A percentile compares a stretch with the other conserved stretches of the same genome.
phyloP scores from a whole-genome alignment of 2,113 vertebrate species.

The Psittacara wagleri region DNA sequence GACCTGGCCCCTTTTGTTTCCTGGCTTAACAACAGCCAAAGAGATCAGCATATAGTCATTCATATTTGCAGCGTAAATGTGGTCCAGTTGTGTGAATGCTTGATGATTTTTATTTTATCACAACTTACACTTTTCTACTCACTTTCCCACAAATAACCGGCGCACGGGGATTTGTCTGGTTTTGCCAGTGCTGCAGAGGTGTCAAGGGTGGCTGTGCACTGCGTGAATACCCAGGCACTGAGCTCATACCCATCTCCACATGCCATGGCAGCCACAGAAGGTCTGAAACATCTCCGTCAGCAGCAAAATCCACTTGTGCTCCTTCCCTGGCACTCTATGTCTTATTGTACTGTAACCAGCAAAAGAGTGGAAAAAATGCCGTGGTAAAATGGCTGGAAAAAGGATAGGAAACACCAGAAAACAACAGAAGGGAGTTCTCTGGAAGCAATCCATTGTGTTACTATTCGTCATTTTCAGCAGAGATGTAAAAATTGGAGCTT shows the following conservation, averaged over 20 bases:
- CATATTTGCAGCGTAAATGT: background rate
- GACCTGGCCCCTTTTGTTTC: background rate
- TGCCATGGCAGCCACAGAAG: background rate
- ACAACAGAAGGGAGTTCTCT: background rate
- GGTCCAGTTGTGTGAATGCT: background rate
- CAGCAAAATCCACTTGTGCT: background rate
- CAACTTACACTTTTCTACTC: fast-evolving
- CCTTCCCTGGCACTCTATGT: background rate
- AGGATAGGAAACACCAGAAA: background rate
- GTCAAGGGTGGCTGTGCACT: fast-evolving
- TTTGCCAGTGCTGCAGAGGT: background rate
- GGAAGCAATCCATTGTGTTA: background rate
- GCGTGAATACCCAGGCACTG: fast-evolving
- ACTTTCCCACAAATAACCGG: background rate
- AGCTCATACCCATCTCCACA: fast-evolving
- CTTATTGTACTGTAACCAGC: background rate
- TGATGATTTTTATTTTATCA: background rate
- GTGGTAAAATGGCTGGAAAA: background rate
- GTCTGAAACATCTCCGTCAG: background rate
- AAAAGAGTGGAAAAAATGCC: background rate
- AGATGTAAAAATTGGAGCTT: background rate
- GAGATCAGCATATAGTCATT: fast-evolving
- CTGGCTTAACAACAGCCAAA: background rate
- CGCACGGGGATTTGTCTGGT: background rate
- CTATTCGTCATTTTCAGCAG: background rate